Percentiles rank a stretch among this genome's conserved stretches.
Evolutionary conservation across 37 sponge, comb jelly and placozoan species (phyloP).

Genomic region (Diacarnus erythraeanus): DNA sequence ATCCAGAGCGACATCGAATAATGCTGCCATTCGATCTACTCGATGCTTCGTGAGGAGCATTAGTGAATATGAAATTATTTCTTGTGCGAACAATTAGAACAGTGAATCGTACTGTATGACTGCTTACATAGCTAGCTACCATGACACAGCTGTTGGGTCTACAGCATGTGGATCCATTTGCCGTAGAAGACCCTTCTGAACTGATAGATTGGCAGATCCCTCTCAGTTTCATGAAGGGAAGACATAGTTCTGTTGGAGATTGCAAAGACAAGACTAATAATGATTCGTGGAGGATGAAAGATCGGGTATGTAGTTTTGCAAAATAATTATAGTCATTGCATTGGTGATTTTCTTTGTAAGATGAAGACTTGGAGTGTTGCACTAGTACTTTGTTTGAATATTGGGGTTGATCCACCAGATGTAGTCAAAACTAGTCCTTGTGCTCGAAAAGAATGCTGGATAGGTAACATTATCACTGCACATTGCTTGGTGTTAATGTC

Average conservation of each 20-base stretch:
- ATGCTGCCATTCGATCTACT: too few relatives aligned
- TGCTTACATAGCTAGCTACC: too few relatives aligned
- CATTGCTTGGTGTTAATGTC: not conserved
- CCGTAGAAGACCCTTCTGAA: constrained; percentile 58
- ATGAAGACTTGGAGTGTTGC: constrained; percentile 93
- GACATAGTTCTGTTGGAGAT: constrained; percentile 61
- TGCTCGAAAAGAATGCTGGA: constrained; percentile 95
- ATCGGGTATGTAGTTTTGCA: constrained; percentile 55
- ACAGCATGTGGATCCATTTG: constrained; percentile 34
- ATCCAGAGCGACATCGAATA: too few relatives aligned
- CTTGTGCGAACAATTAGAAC: too few relatives aligned
- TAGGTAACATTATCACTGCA: constrained; percentile 54
- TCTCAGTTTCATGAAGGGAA: constrained; percentile 79
- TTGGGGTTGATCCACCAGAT: constrained; percentile 97
- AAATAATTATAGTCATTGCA: not conserved
- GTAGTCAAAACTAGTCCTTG: constrained; percentile 85
- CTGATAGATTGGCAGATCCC: constrained; percentile 81
- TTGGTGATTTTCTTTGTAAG: constrained; percentile 5
- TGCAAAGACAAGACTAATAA: not conserved
- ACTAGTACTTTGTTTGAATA: constrained; percentile 82
- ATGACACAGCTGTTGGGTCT: constrained; percentile 4
- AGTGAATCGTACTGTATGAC: too few relatives aligned
- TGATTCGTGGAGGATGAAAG: constrained; percentile 74
- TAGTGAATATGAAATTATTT: too few relatives aligned
- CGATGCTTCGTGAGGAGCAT: too few relatives aligned